Evolutionary conservation across 2,888 invertebrate species (phyloP).

Genomic region (Cancer borealis): DNA sequence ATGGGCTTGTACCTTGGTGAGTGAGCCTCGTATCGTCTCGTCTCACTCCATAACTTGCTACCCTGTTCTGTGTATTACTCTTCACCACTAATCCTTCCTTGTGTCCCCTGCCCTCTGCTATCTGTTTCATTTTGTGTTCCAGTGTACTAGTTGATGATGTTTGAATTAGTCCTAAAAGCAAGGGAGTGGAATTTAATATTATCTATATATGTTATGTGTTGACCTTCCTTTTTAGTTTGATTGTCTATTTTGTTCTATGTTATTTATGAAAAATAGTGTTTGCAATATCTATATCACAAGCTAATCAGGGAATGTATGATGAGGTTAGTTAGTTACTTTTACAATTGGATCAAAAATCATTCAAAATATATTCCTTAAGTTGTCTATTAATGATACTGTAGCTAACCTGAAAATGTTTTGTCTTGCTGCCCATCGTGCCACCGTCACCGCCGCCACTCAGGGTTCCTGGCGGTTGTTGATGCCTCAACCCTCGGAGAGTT

Average conservation of each 20-base stretch:
- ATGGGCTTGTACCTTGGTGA: constrained; percentile 96
- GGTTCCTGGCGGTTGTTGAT: constrained; percentile 96
- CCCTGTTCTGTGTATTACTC: neutral
- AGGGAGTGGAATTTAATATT: neutral
- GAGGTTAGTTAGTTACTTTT: neutral
- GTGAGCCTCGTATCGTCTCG: neutral
- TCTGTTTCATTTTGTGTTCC: neutral
- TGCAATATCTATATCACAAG: neutral
- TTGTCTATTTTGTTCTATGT: neutral
- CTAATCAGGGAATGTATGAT: neutral
- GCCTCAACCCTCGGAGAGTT: constrained; percentile 97
- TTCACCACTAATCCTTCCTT: neutral
- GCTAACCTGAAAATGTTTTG: neutral
- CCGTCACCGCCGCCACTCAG: constrained; percentile 81
- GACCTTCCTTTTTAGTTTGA: neutral
- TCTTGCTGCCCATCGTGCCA: neutral
- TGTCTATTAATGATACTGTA: neutral
- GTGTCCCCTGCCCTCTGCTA: neutral
- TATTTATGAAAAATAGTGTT: neutral
- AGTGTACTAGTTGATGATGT: neutral
- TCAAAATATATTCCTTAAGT: neutral
- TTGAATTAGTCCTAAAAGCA: neutral
- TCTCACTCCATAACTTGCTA: neutral
- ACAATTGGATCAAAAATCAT: neutral
- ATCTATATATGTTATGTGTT: neutral